These are phyloP conservation scores for Echiichthys vipera DNA, from an alignment of 2,797 vertebrate species.

Conservation along the genomic window DNA sequence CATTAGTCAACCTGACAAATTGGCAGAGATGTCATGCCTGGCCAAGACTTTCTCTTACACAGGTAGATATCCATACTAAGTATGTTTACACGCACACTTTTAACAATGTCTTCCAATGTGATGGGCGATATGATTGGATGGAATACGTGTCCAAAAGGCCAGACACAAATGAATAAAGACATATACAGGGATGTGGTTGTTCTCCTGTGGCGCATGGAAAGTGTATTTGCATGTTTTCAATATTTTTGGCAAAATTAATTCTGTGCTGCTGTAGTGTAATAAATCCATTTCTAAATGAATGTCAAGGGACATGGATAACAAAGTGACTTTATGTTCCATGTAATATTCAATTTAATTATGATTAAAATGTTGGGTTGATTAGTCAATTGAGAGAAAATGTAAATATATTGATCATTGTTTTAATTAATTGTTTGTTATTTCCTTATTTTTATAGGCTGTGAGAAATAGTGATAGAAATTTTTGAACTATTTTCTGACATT, in stretches of 20 bases:
- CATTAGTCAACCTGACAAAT: slow-evolving; percentile 18
- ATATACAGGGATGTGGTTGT: not conserved
- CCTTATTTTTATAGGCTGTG: not conserved
- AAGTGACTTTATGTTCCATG: not conserved
- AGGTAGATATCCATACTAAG: not conserved
- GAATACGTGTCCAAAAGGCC: not conserved
- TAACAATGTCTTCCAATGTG: not conserved
- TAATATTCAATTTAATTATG: not conserved
- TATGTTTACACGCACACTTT: not conserved
- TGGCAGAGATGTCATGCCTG: slow-evolving; percentile 5
- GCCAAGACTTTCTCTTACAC: not conserved
- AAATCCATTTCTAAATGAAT: not conserved
- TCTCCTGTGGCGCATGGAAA: not conserved
- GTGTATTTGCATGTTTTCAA: not conserved
- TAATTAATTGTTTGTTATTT: not conserved
- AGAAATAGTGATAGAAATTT: not conserved
- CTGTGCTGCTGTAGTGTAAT: not conserved
- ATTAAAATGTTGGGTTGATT: not conserved
- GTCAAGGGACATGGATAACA: not conserved
- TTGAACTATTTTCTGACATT: not conserved
- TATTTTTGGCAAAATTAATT: not conserved
- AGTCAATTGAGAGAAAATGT: not conserved
- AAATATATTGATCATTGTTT: not conserved
- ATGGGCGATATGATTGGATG: not conserved
- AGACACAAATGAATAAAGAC: not conserved